Base-by-base conservation (phyloP, 2,888 invertebrate genomes). In the Andricus quercusramuli region DNA sequence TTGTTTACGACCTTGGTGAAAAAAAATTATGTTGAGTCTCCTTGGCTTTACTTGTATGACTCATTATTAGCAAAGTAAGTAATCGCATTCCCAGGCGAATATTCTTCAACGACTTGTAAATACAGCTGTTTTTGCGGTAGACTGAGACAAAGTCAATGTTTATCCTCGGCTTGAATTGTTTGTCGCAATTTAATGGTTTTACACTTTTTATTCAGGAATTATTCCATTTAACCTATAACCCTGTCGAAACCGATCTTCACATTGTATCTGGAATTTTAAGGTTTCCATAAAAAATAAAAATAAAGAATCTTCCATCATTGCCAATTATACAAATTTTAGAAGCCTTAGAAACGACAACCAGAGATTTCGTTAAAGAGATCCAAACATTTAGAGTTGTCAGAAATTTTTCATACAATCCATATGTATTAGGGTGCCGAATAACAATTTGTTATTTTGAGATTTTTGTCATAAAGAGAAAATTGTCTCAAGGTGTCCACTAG, bases 61-160 rank as follows among this genome's bases (percentile, higher is more conserved):
- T 64, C 64, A 64, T 25, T 59, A 62, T 62, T 64, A 64, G 29
- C 29, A 64, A 64, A 64, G 64, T 64, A 64, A 8, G 25, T 64
- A 64, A 29, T 17, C 15, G 22, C 29, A 64, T 64, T 29, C 64
- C 8, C 64, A 64, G 22, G 64, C 2, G 64, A 64, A 64, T 15
- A 64, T 64, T 25, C 29, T 29, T 29, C 29, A 17, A 25, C 25
- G 64, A 29, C 5, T 62, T 64, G 64, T 64, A 64, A 64, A 64
- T 64, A 64, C 29, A 64, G 64, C 64, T 64, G 64, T 15, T 64
- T 29, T 64, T 17, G 29, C 15, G 22, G 17, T 64, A 6, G 17
- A 17, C 25, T 29, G 25, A 64, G 29, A 29, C 59, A 17, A 64
- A 64, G 29, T 64, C 22, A 64, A 64, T 64, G 29, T 64, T 59